Conservation (phyloP, 2,797 vertebrate genomes). For the Eleutherodactylus coqui region DNA sequence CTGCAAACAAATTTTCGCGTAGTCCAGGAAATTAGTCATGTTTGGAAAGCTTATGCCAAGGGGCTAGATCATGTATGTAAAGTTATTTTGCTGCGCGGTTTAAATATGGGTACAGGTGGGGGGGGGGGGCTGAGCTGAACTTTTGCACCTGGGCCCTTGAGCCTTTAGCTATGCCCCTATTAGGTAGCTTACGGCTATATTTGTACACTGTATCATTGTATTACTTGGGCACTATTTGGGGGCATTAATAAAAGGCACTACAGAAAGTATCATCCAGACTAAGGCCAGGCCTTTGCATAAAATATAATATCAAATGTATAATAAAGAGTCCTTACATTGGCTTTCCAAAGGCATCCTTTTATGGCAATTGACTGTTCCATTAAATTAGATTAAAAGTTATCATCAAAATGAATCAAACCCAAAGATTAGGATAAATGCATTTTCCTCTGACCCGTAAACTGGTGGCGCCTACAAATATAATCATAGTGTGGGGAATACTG, state of each 20-base stretch:
- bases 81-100: no score
- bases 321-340: background rate
- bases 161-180: no score
- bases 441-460: background rate
- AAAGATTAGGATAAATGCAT: background rate
- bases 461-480: conserved; percentile 19
- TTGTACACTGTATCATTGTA: background rate
- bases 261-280: background rate
- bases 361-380: background rate
- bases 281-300: background rate
- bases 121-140: no score
- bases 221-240: background rate
- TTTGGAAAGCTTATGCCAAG: no score
- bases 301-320: background rate
- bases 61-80: no score
- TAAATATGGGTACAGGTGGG: no score
- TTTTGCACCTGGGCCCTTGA: no score
- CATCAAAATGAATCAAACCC: background rate
- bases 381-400: background rate
- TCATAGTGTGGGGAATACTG: conserved; percentile 14
- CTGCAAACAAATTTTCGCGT: no score
- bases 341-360: background rate
- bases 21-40: no score
- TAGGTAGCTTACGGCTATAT: no score
- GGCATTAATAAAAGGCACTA: background rate